These are phyloP conservation scores for Drosophila sp. DNA, from an alignment of 1,140 invertebrate genomes.

Conservation along the genomic window DNA sequence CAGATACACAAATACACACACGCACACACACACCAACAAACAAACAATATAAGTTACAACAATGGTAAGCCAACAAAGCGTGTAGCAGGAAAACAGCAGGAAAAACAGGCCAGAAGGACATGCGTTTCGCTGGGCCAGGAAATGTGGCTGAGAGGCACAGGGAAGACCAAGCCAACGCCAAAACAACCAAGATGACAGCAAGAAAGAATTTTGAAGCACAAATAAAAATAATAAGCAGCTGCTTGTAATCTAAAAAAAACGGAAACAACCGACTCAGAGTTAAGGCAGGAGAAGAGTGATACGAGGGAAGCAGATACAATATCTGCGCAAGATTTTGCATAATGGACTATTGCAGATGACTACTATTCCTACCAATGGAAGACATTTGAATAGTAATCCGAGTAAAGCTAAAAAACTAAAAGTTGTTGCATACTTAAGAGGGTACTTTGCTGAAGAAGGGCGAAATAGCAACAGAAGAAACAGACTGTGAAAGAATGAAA, in stretches of 20 bases:
- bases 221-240: slow-evolving; percentile 60
- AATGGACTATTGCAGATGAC: not conserved
- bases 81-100: slow-evolving; percentile 52
- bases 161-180: not conserved
- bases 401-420: not conserved
- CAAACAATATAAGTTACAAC: slow-evolving; percentile 63
- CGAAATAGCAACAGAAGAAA: too few species aligned
- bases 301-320: not conserved
- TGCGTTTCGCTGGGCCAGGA: slow-evolving; percentile 51
- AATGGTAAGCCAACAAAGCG: slow-evolving; percentile 63
- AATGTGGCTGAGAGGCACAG: slow-evolving; percentile 1
- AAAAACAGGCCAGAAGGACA: slow-evolving; percentile 59
- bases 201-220: slow-evolving; percentile 33
- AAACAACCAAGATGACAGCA: slow-evolving; percentile 30
- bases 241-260: slow-evolving; percentile 51
- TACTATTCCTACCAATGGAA: not conserved
- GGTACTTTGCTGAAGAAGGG: not conserved
- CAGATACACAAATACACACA: slow-evolving; percentile 30
- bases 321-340: not conserved
- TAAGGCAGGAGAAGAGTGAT: not conserved
- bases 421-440: slow-evolving; percentile 1
- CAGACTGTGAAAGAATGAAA: too few species aligned
- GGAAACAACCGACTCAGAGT: not conserved
- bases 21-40: slow-evolving; percentile 32
- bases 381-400: not conserved